These are phyloP conservation scores for Drosophila tanythrix DNA, from an alignment of 2,888 invertebrate species.

Conservation along the genomic window DNA sequence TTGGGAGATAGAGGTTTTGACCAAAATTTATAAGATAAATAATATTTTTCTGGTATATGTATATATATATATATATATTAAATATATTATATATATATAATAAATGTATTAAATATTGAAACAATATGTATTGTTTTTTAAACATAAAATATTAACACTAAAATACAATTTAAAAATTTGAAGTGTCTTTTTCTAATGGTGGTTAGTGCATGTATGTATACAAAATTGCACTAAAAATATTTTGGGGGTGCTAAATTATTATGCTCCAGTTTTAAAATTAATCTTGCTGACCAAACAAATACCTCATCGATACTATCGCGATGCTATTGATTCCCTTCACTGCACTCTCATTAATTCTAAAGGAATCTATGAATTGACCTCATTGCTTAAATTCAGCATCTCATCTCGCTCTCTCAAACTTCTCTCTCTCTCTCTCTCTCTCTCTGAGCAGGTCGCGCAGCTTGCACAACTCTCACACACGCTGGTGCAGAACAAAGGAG, in stretches of 20 bases:
- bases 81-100: too few species aligned
- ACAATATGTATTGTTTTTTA: neutral
- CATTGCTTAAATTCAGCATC: neutral
- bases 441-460: neutral
- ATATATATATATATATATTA: too few species aligned
- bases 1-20: neutral
- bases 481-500: neutral
- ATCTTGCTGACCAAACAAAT: neutral
- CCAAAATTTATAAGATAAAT: too few species aligned
- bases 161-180: neutral
- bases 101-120: too few species aligned
- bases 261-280: neutral
- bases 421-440: neutral
- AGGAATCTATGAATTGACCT: neutral
- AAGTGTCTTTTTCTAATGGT: neutral
- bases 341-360: neutral
- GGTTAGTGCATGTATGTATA: neutral
- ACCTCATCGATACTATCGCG: neutral
- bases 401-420: neutral
- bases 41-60: too few species aligned
- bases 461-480: neutral
- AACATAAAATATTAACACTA: rapidly evolving
- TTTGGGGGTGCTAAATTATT: neutral
- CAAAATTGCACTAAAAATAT: neutral
- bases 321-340: neutral